A percentile compares a stretch with the other conserved stretches of the same genome.
Conservation (phyloP, 2,888 invertebrate genomes). For the Caenorhabditis sp. region DNA sequence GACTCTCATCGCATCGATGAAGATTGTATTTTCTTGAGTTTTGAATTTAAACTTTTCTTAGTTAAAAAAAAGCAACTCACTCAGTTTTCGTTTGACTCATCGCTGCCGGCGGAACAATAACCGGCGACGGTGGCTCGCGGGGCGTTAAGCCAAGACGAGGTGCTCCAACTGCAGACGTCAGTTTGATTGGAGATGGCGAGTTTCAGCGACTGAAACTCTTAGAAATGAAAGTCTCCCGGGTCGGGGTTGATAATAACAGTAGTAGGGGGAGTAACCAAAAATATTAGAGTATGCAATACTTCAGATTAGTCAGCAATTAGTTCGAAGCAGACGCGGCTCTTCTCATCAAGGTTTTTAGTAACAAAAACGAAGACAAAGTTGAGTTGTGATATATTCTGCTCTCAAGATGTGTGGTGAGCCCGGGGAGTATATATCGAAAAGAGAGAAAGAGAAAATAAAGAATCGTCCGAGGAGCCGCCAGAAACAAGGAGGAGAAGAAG, state of each 20-base stretch:
- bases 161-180: slow-evolving; percentile 66
- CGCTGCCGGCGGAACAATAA: slow-evolving; percentile 43
- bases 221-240: slow-evolving; percentile 12
- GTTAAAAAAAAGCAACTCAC: slow-evolving; percentile 45
- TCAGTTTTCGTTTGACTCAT: slow-evolving; percentile 67
- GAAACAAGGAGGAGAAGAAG: slow-evolving; percentile 38
- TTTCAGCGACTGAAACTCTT: slow-evolving; percentile 62
- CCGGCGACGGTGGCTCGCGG: slow-evolving; percentile 48
- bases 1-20: too few relatives aligned
- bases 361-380: slow-evolving; percentile 27
- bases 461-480: slow-evolving; percentile 37
- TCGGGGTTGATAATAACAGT: slow-evolving; percentile 1
- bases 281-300: not conserved
- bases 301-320: slow-evolving; percentile 8
- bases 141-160: slow-evolving; percentile 68
- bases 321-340: not conserved
- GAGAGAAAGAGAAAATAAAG: slow-evolving; percentile 86
- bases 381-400: slow-evolving; percentile 40
- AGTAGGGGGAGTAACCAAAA: not conserved
- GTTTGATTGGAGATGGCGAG: slow-evolving; percentile 53
- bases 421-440: slow-evolving; percentile 29
- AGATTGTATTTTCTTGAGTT: too few relatives aligned
- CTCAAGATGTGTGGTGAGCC: slow-evolving; percentile 33
- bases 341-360: slow-evolving; percentile 21
- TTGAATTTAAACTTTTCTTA: not conserved